These are phyloP conservation scores for Trachelus troglodyta DNA, from an alignment of 2,888 invertebrate genomes.

Conservation along the genomic window DNA sequence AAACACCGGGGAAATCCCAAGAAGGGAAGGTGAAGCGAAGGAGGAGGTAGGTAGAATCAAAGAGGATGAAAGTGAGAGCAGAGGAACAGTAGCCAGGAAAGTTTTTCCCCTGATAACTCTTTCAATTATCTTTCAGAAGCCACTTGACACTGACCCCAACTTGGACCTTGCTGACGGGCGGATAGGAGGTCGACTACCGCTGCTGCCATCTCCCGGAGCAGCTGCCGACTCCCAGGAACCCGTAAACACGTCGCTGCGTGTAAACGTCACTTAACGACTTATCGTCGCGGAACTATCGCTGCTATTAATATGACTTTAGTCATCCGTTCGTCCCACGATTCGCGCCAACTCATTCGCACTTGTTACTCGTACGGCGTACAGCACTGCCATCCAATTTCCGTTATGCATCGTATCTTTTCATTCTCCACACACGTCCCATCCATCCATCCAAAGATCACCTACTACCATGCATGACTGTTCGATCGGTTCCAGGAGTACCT, in stretches of 20 bases:
- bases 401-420: not conserved
- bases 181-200: constrained; percentile 1
- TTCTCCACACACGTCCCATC: not conserved
- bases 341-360: not conserved
- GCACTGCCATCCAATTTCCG: not conserved
- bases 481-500: not conserved
- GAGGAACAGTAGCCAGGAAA: not conserved
- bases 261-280: not conserved
- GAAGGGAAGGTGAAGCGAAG: not conserved
- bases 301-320: not conserved
- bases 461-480: not conserved
- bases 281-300: not conserved
- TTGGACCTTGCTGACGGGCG: not conserved
- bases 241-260: not conserved
- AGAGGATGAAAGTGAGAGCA: constrained; percentile 8
- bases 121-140: constrained; percentile 1
- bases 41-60: constrained; percentile 12
- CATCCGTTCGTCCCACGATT: not conserved
- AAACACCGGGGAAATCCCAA: not conserved
- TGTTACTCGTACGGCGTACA: not conserved
- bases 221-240: not conserved
- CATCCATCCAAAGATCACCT: not conserved
- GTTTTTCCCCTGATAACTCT: not conserved
- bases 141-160: constrained; percentile 24
- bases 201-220: constrained; percentile 4